Conservation (phyloP, 2,113 vertebrate genomes). For the Cnemophilus loriae region DNA sequence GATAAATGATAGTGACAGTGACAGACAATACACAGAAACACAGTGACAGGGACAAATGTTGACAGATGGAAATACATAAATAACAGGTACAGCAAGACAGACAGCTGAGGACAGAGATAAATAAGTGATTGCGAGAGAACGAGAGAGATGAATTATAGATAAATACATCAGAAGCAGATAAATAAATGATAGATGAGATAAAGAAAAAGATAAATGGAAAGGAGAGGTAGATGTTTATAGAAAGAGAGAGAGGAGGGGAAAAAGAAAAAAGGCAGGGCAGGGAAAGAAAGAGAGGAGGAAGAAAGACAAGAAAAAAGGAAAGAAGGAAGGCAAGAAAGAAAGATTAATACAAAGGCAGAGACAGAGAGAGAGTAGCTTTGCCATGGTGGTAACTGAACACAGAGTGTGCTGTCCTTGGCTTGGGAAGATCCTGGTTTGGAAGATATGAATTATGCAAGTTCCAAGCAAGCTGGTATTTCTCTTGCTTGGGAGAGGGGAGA, state of each 20-base stretch:
- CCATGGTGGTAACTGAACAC: background rate
- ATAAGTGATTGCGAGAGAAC: background rate
- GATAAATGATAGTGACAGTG: slow-evolving; percentile 50
- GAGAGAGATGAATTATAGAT: slow-evolving; percentile 31
- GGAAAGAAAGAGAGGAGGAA: background rate
- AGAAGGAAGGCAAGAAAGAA: background rate
- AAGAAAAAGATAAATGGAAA: background rate
- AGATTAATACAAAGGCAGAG: too few species aligned
- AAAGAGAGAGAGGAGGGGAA: background rate
- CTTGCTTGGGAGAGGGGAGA: background rate
- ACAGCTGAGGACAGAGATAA: slow-evolving; percentile 31
- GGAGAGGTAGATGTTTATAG: background rate
- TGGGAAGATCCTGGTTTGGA: slow-evolving; percentile 62
- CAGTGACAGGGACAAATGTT: slow-evolving; percentile 20
- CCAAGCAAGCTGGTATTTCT: background rate
- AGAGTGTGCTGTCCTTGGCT: background rate
- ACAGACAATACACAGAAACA: slow-evolving; percentile 38
- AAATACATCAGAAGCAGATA: slow-evolving; percentile 17
- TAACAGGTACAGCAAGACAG: slow-evolving; percentile 14
- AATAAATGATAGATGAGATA: slow-evolving; percentile 29
- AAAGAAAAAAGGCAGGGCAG: background rate
- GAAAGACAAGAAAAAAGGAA: too few species aligned
- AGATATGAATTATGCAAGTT: slow-evolving; percentile 9
- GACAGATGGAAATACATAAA: slow-evolving; percentile 28
- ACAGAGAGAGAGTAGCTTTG: background rate